Evolutionary conservation across 2,888 invertebrate species (phyloP), one percentile per base, ranked within the genome.

Genomic region (Aethes cnicana): DNA sequence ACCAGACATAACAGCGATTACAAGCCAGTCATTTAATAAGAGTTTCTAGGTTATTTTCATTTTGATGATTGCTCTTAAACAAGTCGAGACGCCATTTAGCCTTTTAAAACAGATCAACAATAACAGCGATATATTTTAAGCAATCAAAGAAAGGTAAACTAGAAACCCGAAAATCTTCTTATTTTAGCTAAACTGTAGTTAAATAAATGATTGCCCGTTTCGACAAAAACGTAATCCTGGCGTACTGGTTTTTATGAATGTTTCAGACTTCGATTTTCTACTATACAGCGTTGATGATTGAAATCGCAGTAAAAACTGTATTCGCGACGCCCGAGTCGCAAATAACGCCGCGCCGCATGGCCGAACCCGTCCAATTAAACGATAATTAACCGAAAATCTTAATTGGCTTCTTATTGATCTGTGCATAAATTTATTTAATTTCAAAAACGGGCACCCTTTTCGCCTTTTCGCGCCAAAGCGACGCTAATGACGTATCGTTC

Each of bases 371-470:
- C 49, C 55, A 57, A 54, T 54, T 53, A 57, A 48, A 57, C 61
- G 64, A 71, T 73, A 76, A 76, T 77, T 70, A 72, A 67, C 61
- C 58, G 60, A 68, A 69, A 69, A 60, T 70, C 58, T 66, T 75
- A 72, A 77, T 77, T 72, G 64, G 60, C 61, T 58, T 58, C 62
- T 66, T 67, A 72, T 74, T 69, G 71, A 72, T 70, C 69, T 55
- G 56, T 53, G 56, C 55, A 66, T 65, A 56, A 58, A 64, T 66
- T 62, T 62, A 62, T 59, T 63, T 59, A 63, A 69, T 66, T 68
- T 61, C 54, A 55, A 46, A 64, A 57, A 49, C 54, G 61, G 56
- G 41, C 56, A 52, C 37, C 52, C 65, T 65, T 68, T 69, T 66
- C 68, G 62, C 53, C 47, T 53, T 30, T 48, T 53, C 11, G 26